phyloP scores from a whole-genome alignment of 35 echinoderm and acorn worm genomes.

The Eucidaris tribuloides region DNA sequence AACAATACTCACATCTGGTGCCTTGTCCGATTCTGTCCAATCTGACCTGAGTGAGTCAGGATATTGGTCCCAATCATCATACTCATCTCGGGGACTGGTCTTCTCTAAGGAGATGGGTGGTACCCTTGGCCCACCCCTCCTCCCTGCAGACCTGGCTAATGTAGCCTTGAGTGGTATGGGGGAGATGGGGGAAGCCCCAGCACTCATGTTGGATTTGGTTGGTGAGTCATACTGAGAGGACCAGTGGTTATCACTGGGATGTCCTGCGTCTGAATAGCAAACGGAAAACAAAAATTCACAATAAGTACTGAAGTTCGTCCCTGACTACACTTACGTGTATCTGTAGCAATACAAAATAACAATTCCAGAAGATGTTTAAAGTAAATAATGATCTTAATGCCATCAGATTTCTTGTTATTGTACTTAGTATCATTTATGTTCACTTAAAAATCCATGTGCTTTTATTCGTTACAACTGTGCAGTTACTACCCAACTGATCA shows the following conservation, averaged over 20 bases:
- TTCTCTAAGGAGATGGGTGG: conserved; percentile 29
- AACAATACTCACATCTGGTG: conserved; percentile 39
- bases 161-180: conserved; percentile 46
- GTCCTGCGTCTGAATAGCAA: background rate
- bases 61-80: conserved; percentile 30
- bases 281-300: background rate
- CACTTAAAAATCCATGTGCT: too few relatives aligned
- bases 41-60: conserved; percentile 23
- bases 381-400: too few relatives aligned
- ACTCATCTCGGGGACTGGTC: conserved; percentile 29
- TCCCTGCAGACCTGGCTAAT: conserved; percentile 43
- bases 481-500: too few relatives aligned
- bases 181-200: conserved; percentile 39
- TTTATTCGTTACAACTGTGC: too few relatives aligned
- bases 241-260: background rate
- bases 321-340: too few relatives aligned
- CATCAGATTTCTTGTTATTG: too few relatives aligned
- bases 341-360: too few relatives aligned
- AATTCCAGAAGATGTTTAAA: too few relatives aligned
- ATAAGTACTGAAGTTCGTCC: too few relatives aligned
- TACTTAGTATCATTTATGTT: too few relatives aligned
- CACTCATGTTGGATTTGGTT: conserved; percentile 5
- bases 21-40: conserved; percentile 27
- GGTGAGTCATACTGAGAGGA: conserved; percentile 23
- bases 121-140: conserved; percentile 31